These are phyloP conservation scores for Acleris laterana DNA, from an alignment of 2,888 invertebrate genomes.

Conservation along the genomic window DNA sequence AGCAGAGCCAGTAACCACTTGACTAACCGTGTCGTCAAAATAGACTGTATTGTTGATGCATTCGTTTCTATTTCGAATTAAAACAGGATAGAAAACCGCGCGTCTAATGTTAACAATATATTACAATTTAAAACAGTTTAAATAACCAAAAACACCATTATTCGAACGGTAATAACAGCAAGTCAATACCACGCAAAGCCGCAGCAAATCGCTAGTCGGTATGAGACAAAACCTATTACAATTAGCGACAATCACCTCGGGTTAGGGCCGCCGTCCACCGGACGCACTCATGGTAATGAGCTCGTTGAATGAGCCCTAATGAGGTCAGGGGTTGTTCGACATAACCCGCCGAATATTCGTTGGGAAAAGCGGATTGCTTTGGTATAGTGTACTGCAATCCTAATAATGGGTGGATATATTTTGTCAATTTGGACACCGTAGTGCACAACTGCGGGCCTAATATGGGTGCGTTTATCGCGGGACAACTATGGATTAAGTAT, in stretches of 20 bases:
- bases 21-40: too few relatives aligned
- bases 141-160: not conserved
- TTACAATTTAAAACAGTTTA: too few relatives aligned
- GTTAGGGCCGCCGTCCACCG: constrained; percentile 44
- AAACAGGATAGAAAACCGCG: too few relatives aligned
- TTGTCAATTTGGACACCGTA: too few relatives aligned
- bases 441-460: too few relatives aligned
- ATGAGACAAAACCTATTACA: constrained; percentile 38
- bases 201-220: constrained; percentile 19
- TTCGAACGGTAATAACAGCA: constrained; percentile 2
- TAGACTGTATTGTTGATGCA: too few relatives aligned
- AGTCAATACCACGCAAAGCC: constrained; percentile 14
- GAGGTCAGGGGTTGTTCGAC: constrained; percentile 50
- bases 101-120: too few relatives aligned
- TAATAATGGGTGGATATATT: not conserved
- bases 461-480: too few relatives aligned
- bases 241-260: constrained; percentile 41
- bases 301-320: constrained; percentile 60
- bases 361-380: not conserved
- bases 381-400: constrained; percentile 11
- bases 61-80: too few relatives aligned
- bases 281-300: constrained; percentile 58
- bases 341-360: constrained; percentile 35
- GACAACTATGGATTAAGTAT: too few relatives aligned
- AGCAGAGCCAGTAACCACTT: too few relatives aligned